Conservation (phyloP, 2,113 vertebrate genomes). For the Micromys minutus region DNA sequence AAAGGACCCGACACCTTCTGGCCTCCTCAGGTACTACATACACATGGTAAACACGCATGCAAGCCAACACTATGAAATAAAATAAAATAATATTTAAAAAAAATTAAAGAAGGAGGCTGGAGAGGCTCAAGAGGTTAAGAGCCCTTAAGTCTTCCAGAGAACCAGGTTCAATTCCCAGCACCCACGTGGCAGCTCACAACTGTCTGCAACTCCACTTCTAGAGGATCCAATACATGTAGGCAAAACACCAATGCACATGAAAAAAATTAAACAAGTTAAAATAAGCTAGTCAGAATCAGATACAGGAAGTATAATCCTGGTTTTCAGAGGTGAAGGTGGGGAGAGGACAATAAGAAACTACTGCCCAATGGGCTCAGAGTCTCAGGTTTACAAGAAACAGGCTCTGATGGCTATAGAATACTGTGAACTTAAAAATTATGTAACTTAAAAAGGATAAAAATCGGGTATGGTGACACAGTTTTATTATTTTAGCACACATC, state of each 20-base stretch:
- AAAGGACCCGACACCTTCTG: neutral
- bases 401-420: neutral
- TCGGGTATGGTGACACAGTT: neutral
- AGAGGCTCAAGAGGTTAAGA: neutral
- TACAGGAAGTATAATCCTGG: neutral
- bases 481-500: neutral
- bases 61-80: neutral
- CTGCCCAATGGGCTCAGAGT: neutral
- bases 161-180: neutral
- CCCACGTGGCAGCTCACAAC: neutral
- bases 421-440: neutral
- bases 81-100: neutral
- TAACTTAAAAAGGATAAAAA: neutral
- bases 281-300: neutral
- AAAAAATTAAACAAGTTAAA: neutral
- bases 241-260: neutral
- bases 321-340: neutral
- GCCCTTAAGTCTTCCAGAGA: neutral
- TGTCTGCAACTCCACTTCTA: neutral
- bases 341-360: neutral
- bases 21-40: neutral
- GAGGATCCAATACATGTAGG: neutral
- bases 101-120: neutral
- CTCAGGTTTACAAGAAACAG: neutral
- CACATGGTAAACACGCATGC: neutral